These are phyloP conservation scores for Galeopterus variegatus DNA, from an alignment of 2,113 vertebrate genomes.

Conservation along the genomic window DNA sequence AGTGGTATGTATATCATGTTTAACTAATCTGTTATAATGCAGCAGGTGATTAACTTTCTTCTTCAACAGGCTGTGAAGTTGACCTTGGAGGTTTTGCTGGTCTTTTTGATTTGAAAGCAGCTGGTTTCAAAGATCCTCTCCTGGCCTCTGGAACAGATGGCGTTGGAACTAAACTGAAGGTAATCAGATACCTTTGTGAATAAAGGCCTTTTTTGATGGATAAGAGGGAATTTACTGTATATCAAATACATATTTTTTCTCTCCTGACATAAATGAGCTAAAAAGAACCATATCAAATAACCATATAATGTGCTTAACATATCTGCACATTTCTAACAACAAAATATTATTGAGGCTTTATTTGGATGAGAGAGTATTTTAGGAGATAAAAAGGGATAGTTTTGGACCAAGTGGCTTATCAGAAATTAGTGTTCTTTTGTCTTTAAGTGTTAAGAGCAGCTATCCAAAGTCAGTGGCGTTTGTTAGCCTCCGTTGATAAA, in stretches of 20 bases:
- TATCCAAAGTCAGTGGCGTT: not conserved
- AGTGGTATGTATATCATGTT: not conserved
- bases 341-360: not conserved
- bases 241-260: not conserved
- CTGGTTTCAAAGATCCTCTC: slow-evolving; percentile 95
- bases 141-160: slow-evolving; percentile 98
- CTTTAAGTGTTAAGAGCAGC: not conserved
- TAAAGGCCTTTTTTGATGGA: slow-evolving; percentile 38
- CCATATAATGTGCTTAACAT: not conserved
- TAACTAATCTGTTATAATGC: not conserved
- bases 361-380: not conserved
- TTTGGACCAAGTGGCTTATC: not conserved
- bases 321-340: not conserved
- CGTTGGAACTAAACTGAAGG: slow-evolving; percentile 98
- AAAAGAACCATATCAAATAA: not conserved
- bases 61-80: slow-evolving; percentile 93
- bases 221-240: not conserved
- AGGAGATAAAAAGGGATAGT: not conserved
- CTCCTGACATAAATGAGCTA: not conserved
- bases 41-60: slow-evolving; percentile 43
- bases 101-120: slow-evolving; percentile 97
- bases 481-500: not conserved
- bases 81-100: slow-evolving; percentile 98
- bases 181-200: slow-evolving; percentile 78
- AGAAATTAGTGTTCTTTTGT: slow-evolving; percentile 4